Conservation (phyloP, 2,113 vertebrate species). For the Rhombomys opimus region DNA sequence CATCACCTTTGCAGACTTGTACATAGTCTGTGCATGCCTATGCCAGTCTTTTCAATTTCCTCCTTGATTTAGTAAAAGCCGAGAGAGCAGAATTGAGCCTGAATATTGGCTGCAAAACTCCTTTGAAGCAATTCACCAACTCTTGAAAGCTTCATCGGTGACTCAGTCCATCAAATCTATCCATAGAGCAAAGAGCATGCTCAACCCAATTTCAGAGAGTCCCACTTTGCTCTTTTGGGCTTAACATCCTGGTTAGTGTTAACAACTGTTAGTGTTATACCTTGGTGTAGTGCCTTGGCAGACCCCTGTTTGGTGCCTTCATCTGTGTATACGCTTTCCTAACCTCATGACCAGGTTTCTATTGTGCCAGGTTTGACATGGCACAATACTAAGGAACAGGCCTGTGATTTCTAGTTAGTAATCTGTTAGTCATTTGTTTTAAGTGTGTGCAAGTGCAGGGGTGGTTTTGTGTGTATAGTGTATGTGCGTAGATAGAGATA, state of each 20-base stretch:
- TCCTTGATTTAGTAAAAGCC: constrained; percentile 50
- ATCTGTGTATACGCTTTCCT: not conserved
- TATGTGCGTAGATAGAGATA: no score
- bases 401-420: not conserved
- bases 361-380: not conserved
- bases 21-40: not conserved
- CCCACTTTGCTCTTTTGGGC: not conserved
- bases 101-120: not conserved
- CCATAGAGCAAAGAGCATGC: not conserved
- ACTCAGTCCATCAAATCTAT: not conserved
- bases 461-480: not conserved
- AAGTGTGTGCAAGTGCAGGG: not conserved
- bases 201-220: not conserved
- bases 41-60: constrained; percentile 76
- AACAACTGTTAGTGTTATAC: not conserved
- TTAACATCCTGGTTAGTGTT: not conserved
- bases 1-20: constrained; percentile 47
- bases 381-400: not conserved
- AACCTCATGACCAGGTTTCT: not conserved
- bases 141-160: not conserved
- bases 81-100: not conserved
- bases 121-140: not conserved
- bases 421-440: not conserved
- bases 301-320: rapidly evolving
- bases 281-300: rapidly evolving